Base-by-base conservation (phyloP, 2,797 vertebrate species). In the Diplodus sargus region DNA sequence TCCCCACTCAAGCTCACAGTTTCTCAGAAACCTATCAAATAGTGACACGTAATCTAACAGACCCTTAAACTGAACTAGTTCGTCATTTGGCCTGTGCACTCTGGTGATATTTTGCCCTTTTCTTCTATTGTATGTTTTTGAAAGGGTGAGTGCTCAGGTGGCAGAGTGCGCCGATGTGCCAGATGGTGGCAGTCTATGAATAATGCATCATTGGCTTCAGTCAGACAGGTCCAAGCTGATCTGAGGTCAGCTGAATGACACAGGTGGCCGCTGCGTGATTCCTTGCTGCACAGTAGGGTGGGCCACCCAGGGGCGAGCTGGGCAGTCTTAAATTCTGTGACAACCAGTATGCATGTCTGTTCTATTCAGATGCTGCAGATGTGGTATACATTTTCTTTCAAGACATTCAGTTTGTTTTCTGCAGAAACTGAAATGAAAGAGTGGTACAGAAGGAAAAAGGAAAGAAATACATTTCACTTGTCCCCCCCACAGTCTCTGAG, bases 141-240 rank as follows among this genome's bases (percentile, higher is more conserved):
- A 78, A 42, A 61, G 69, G 59, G 28, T 39, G 51, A 70, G 34
- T 58, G 45, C 54, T 48, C 17, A 43, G 56, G 67, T 70, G n/a
- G 51, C 69, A 70, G 13, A 45, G 34, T 70, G 48, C n/a, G 3
- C 53, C 70, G 61, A 67, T 57, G 68, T 47, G 28, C 88, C 89
- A 90, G 79, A 86, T 85, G 86, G 86, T 82, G 66, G 52, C 54
- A 62, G 70, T 49, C 65, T 7, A 87, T 90, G 83, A 88, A 87
- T 90, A 87, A 89, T 89, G 53, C 77, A 85, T 70, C 49, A 15
- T 2, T 62, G 66, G 64, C 67, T 59, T 80, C 67, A 79, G 48
- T 70, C 60, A 72, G 74, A 81, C 84, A 81, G 82, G 68, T 74
- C 63, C 59, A 80, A 71, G 70, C 66, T 89, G 80, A 82, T 85